Percentiles rank a stretch among this genome's conserved stretches.
Conservation (phyloP, 2,888 invertebrate species). For the Polymixis lichenea region DNA sequence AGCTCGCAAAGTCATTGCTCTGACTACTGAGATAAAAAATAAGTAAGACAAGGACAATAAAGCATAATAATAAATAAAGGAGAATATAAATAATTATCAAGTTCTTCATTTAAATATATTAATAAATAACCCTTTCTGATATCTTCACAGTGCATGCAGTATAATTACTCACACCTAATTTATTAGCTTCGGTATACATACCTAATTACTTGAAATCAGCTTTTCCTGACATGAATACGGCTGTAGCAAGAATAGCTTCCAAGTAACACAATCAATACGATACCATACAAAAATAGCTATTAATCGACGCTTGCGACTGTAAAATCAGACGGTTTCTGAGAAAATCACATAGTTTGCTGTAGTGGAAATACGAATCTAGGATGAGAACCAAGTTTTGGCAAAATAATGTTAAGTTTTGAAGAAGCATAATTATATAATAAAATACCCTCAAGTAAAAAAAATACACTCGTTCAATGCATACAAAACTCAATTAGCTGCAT, state of each 20-base stretch:
- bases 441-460: no score
- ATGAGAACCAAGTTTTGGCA: no score
- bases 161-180: constrained; percentile 21
- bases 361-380: not conserved
- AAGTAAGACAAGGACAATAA: not conserved
- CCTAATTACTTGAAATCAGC: not conserved
- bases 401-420: no score
- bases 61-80: not conserved
- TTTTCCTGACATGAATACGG: not conserved
- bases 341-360: constrained; percentile 23
- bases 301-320: not conserved
- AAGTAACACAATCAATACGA: constrained; percentile 15
- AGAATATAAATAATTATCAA: not conserved
- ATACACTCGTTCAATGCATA: no score
- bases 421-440: no score
- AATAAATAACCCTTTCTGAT: constrained; percentile 14
- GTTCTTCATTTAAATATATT: constrained; percentile 17
- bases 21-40: constrained; percentile 1
- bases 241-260: constrained; percentile 27
- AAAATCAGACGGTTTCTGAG: not conserved
- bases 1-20: not conserved
- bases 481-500: no score
- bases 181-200: not conserved
- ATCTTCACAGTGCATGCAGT: not conserved
- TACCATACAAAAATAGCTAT: not conserved